These are phyloP conservation scores for Drosophila sturtevanti DNA, from an alignment of 1,140 invertebrate species.

Conservation along the genomic window DNA sequence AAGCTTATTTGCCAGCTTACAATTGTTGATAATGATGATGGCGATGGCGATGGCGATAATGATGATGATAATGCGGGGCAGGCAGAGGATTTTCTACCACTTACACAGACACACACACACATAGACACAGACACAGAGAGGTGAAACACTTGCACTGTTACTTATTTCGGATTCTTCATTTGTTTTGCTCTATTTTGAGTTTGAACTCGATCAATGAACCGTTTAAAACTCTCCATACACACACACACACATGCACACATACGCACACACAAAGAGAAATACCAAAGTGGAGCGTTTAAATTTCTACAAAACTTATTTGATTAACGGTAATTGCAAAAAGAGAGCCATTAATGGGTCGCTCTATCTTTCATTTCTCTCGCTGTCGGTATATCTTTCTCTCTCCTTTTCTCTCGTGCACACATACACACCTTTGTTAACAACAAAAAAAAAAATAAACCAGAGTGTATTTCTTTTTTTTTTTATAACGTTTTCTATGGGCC, in stretches of 20 bases:
- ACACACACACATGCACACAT: constrained; percentile 37
- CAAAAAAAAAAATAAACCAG: constrained; percentile 26
- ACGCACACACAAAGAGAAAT: constrained; percentile 12
- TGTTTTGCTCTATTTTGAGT: constrained; percentile 59
- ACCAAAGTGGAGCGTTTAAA: constrained; percentile 68
- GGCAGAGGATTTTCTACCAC: constrained; percentile 8
- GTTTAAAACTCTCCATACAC: constrained; percentile 55
- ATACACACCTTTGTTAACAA: constrained; percentile 31
- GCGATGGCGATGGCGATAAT: not conserved
- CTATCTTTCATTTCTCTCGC: not conserved
- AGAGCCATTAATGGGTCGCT: constrained; percentile 32
- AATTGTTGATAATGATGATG: constrained; percentile 23
- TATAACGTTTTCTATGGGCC: constrained; percentile 21
- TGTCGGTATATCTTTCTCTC: constrained; percentile 10
- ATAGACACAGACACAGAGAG: constrained; percentile 23
- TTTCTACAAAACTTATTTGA: constrained; percentile 80
- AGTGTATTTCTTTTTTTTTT: not conserved
- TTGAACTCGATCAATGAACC: constrained; percentile 78
- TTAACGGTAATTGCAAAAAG: constrained; percentile 73
- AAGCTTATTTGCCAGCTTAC: constrained; percentile 2
- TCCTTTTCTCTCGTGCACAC: constrained; percentile 22
- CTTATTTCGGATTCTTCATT: constrained; percentile 32
- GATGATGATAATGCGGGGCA: not conserved
- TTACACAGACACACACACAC: constrained; percentile 28
- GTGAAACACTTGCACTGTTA: constrained; percentile 63